Base-by-base conservation (phyloP, 2,113 vertebrate genomes). In the Raja brachyura region DNA sequence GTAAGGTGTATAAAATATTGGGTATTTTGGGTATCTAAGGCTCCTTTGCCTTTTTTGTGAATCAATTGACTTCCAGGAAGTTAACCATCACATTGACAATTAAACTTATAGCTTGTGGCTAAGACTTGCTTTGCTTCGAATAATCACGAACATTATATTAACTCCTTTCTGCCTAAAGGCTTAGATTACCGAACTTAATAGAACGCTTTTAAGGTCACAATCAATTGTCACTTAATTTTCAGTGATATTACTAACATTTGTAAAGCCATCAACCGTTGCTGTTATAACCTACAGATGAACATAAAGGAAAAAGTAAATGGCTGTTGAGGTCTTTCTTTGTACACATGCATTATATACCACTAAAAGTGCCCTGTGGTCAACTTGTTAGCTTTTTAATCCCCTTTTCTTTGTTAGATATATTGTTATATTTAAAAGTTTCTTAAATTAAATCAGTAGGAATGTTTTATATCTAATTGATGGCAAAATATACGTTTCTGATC, bases 401-500 rank as follows among this genome's bases (percentile, higher is more conserved):
- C 90, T 92, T 92, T 92, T 92, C 90, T 73, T 92, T 68, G 22
- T 73, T 92, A 92, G 90, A 92, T 48, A 92, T 73, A 92, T 92
- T 92, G 90, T 92, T 92, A 70, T 92, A 92, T 92, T 92, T 92
- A 73, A 73, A 92, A 92, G 63, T 73, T 92, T 92, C 90, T 92
- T 92, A 92, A 85, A 81, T 81, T 81, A 90, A 90, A 92, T 92
- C 68, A 73, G 90, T 74, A 92, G 66, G 70, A 73, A 92, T 92
- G 90, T 92, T 92, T 92, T 92, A 73, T 92, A 92, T 73, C 90
- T 92, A 92, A 92, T 92, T 68, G 90, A 92, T 92, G 90, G 90
- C 70, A n/a, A 73, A 90, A 92, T 70, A 92, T 73, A 70, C 90
- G 73, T 73, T 86, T 92, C 90, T 70, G 31, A 63, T 92, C 63